Conservation (phyloP, 2,797 vertebrate genomes). For the Balearica regulorum region DNA sequence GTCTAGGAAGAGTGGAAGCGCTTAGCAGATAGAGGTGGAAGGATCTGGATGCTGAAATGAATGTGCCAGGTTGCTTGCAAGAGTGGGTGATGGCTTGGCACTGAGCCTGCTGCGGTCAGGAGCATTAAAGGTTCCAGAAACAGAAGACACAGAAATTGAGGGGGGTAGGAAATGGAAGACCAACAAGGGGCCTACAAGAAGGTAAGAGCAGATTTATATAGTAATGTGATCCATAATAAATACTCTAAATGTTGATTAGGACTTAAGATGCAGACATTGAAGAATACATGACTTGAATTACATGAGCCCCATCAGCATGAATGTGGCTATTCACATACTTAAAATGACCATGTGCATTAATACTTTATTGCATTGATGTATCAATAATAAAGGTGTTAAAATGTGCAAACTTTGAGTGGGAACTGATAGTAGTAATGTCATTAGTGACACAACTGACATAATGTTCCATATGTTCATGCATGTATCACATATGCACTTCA, state of each 20-base stretch:
- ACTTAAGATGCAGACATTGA: not conserved
- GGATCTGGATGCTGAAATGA: not conserved
- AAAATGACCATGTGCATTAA: not conserved
- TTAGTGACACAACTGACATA: not conserved
- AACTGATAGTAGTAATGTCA: not conserved
- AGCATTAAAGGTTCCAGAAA: not conserved
- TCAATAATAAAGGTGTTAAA: not conserved
- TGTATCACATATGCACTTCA: not conserved
- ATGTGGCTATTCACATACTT: not conserved
- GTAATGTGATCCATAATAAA: not conserved
- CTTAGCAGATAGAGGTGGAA: not conserved
- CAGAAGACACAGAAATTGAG: not conserved
- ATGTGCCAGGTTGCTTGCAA: not conserved
- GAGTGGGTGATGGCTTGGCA: not conserved
- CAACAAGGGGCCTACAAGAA: not conserved
- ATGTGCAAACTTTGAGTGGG: not conserved
- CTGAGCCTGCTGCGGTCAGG: not conserved
- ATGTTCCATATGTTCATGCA: not conserved
- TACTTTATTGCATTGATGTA: not conserved
- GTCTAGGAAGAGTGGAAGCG: not conserved
- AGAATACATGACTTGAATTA: not conserved
- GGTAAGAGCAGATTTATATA: not conserved
- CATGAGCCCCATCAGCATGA: not conserved
- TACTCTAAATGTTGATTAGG: not conserved
- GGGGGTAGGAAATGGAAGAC: not conserved